Evolutionary conservation across 1,140 invertebrate genomes (phyloP).

Genomic region (Lepidurus apus): DNA sequence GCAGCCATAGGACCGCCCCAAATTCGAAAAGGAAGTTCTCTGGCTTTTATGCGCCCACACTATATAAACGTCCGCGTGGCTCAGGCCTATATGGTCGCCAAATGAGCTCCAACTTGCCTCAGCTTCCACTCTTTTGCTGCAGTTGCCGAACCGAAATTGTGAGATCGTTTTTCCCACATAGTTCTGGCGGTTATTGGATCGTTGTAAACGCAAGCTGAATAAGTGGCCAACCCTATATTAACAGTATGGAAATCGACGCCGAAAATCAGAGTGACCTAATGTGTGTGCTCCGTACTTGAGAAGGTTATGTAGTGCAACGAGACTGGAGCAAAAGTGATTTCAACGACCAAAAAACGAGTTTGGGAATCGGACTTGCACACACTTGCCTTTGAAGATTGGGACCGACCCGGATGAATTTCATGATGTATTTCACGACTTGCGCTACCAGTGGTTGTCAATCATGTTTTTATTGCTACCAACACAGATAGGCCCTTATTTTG

Average conservation of each 20-base stretch:
- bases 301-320: background rate
- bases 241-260: background rate
- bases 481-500: background rate
- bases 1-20: background rate
- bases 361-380: background rate
- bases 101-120: background rate
- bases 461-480: too few relatives aligned
- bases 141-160: background rate
- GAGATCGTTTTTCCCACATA: too few relatives aligned
- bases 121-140: background rate
- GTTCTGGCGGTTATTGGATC: too few relatives aligned
- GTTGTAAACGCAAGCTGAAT: too few relatives aligned
- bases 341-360: background rate
- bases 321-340: background rate
- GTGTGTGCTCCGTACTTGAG: background rate
- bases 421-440: background rate
- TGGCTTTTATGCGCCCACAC: background rate
- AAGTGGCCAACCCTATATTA: background rate
- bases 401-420: background rate
- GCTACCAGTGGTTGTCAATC: background rate
- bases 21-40: background rate
- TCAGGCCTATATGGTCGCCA: background rate
- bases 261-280: background rate
- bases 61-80: constrained; percentile 17
- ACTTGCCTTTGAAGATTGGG: background rate